Evolutionary conservation across 1,140 invertebrate species (phyloP), one percentile per base, ranked within the genome.

Genomic region (Samia ricini): DNA sequence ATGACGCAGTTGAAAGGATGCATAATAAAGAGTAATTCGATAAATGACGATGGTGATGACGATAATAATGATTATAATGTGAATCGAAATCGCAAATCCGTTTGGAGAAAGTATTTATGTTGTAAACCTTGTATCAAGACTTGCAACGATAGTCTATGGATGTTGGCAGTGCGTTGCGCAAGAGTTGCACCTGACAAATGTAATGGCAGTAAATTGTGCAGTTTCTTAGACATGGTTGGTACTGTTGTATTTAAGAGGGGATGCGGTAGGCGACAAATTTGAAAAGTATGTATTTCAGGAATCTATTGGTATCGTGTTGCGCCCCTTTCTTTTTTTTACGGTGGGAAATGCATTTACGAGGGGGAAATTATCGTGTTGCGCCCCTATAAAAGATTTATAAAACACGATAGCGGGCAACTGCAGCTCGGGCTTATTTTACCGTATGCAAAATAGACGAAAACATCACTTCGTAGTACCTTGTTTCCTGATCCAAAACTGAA

Each of bases 91-190:
- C 36, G 56, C 15, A 20, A 50, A 20, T 54, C 55, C 22, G 48
- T 29, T 19, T 64, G 56, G 81, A 83, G 66, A 70, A 79, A 72
- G 63, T 74, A 64, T 49, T 55, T 85, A 12, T 77, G 72, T 64
- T 83, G 79, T 61, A 60, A 68, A 50, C 64, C 73, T 24, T 86
- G 82, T 69, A 68, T 66, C 33, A 59, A 76, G 51, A 33, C n/a
- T 52, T 66, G 74, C 50, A 72, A 81, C n/a, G 74, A 85, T 56
- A 64, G 54, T 52, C 50, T 78, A 5, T 88, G 80, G 77, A 75
- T 66, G 61, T 76, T 83, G 76, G 72, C 84, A 71, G 84, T 88
- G 77, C 77, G 80, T 85, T 88, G 79, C 66, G 73, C 76, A 71
- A 83, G 72, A 60, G n/a, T 69, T 23, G 42, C 71, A 6, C 81